Evolutionary conservation across 1,140 invertebrate species (phyloP).

Genomic region (Anagrus nilaparvatae): DNA sequence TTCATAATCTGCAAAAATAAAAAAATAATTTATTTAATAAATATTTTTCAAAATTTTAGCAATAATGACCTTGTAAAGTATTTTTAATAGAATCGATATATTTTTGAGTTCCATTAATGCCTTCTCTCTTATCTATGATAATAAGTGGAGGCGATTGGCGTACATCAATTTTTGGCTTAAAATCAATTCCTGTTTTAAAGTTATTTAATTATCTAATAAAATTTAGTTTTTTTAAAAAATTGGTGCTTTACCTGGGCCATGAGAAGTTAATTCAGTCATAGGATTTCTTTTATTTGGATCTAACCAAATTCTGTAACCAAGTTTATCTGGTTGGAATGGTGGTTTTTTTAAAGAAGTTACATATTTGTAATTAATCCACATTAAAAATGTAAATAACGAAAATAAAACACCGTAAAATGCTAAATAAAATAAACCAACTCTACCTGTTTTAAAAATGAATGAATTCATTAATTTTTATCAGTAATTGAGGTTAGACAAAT

Average conservation of each 20-base stretch:
- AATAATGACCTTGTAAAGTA: constrained; percentile 21
- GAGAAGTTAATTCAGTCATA: neutral
- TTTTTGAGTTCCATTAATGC: constrained; percentile 6
- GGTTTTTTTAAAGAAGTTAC: constrained; percentile 21
- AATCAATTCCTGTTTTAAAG: constrained; percentile 21
- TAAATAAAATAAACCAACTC: constrained; percentile 68
- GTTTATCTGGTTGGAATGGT: constrained; percentile 14
- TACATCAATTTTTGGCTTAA: constrained; percentile 21
- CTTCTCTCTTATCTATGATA: constrained; percentile 15
- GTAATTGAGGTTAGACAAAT: neutral
- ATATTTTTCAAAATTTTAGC: neutral
- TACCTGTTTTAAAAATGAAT: constrained; percentile 47
- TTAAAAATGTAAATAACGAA: constrained; percentile 53
- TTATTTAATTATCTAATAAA: neutral
- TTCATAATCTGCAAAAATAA: constrained; percentile 21
- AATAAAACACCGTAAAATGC: constrained; percentile 72
- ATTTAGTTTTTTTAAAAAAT: too few species aligned
- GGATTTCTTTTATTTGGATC: constrained; percentile 2
- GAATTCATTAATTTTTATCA: too few species aligned
- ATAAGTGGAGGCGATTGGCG: constrained; percentile 20
- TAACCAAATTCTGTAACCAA: neutral
- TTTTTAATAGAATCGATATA: constrained; percentile 18
- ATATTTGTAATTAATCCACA: constrained; percentile 27
- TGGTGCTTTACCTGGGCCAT: constrained; percentile 9
- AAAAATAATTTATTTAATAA: neutral